These are phyloP conservation scores for Hirtodrosophila confusa DNA, from an alignment of 2,888 invertebrate genomes.

Conservation along the genomic window DNA sequence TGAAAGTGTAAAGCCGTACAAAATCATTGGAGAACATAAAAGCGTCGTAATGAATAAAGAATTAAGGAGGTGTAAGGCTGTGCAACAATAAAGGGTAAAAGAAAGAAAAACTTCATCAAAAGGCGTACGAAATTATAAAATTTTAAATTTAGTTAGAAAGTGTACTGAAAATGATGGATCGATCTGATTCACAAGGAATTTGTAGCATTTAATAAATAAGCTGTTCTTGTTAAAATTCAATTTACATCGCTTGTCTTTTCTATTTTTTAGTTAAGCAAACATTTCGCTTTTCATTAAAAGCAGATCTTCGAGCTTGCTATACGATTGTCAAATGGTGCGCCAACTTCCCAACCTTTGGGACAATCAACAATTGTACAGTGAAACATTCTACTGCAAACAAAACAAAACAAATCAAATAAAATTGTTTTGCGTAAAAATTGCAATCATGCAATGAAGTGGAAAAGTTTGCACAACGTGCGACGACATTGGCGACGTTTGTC, in stretches of 20 bases:
- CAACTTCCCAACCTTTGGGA: slow-evolving; percentile 32
- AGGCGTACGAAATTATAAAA: not conserved
- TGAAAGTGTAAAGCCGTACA: slow-evolving; percentile 67
- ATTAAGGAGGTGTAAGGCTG: slow-evolving; percentile 27
- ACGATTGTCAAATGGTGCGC: not conserved
- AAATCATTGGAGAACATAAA: slow-evolving; percentile 68
- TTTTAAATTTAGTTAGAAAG: not conserved
- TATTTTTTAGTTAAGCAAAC: slow-evolving; percentile 19
- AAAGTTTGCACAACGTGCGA: slow-evolving; percentile 74
- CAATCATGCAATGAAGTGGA: slow-evolving; percentile 77
- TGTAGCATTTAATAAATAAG: not conserved
- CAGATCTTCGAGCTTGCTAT: slow-evolving; percentile 10
- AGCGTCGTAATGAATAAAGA: slow-evolving; percentile 58
- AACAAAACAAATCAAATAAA: slow-evolving; percentile 70
- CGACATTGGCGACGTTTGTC: slow-evolving; percentile 56
- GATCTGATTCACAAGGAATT: too few species aligned
- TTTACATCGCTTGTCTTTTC: too few species aligned
- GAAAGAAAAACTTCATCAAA: not conserved
- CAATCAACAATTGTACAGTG: slow-evolving; percentile 35
- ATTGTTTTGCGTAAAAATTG: slow-evolving; percentile 77
- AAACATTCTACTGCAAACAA: slow-evolving; percentile 36
- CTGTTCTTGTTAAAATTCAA: not conserved
- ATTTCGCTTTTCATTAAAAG: slow-evolving; percentile 25
- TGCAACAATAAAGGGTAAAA: slow-evolving; percentile 1
- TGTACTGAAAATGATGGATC: not conserved